Evolutionary conservation across 1,140 invertebrate species (phyloP), one percentile per base, ranked within the genome.

Genomic region (Leptinotarsa undecemlineata): DNA sequence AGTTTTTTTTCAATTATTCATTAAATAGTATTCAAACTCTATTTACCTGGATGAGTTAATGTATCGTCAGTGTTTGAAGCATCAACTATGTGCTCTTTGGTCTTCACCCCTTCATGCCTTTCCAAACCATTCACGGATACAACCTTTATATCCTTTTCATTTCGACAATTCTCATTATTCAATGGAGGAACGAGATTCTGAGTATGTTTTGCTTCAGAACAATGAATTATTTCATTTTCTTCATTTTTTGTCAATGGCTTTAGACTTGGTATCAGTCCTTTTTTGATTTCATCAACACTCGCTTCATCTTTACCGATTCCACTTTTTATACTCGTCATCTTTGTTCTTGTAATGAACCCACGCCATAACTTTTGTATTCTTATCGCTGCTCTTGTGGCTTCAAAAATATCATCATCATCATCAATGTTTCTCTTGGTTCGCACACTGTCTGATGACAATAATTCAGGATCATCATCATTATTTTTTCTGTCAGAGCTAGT

Each of bases 331-430:
- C 33, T 11, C 20, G 17, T 61, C 60, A 62, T 61, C 6, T 17
- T 67, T 60, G 51, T 60, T 20, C 66, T 60, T 51, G 48, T 61
- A 60, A 42, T 74, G 42, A 33, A 74, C 14, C 67, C 67, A 6
- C 67, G 48, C 66, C 66, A 74, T 19, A 68, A 5, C 48, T 57
- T 60, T 62, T 74, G 72, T 61, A 74, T 74, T 19, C 20, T 47
- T 14, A 68, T 47, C 42, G 73, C 73, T 20, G 73, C 73, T 17
- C 26, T 6, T 33, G 64, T 48, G n/a, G 23, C 21, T 42, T 42
- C 0, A 42, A 42, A 42, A 42, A 42, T 3, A 42, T 11, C 33
- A 42, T 42, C 8, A 20, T 67, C 19, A 17, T 14, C 15, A 47
- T 33, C 15, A 5, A 68, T 11, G 33, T 68, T 48, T 51, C 42